Conservation (phyloP, 2,888 invertebrate genomes). For the Latheticus oryzae region DNA sequence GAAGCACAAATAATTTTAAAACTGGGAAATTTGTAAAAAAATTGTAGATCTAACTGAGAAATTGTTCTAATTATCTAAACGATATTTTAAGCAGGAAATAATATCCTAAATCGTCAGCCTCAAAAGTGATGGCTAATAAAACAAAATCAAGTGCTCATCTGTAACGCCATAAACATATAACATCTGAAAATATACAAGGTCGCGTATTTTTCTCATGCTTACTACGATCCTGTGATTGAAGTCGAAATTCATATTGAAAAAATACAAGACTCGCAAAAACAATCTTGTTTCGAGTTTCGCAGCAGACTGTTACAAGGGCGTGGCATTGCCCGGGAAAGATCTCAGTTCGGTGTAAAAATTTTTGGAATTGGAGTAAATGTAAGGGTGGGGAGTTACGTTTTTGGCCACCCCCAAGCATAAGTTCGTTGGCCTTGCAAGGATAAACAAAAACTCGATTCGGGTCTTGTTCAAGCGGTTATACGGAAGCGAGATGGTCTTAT, state of each 20-base stretch:
- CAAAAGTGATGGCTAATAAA: slow-evolving; percentile 8
- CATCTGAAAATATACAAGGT: slow-evolving; percentile 9
- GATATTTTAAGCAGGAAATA: too few relatives aligned
- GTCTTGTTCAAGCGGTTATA: slow-evolving; percentile 16
- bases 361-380: slow-evolving; percentile 12
- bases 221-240: too few relatives aligned
- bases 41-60: too few relatives aligned
- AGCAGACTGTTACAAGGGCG: slow-evolving; percentile 47
- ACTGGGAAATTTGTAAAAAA: too few relatives aligned
- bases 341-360: slow-evolving; percentile 26
- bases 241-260: too few relatives aligned
- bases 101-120: too few relatives aligned
- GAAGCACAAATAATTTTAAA: too few relatives aligned
- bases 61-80: too few relatives aligned
- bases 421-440: slow-evolving; percentile 38
- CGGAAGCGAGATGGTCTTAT: not conserved
- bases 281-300: slow-evolving; percentile 42
- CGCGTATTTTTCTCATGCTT: slow-evolving; percentile 1
- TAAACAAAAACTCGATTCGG: slow-evolving; percentile 33
- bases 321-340: slow-evolving; percentile 49
- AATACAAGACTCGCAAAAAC: slow-evolving; percentile 9
- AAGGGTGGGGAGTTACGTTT: slow-evolving; percentile 1
- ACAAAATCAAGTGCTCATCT: slow-evolving; percentile 11
- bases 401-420: slow-evolving; percentile 18
- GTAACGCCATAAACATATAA: slow-evolving; percentile 10